phyloP scores from a whole-genome alignment of 2,888 invertebrate genomes.

The Noctua pronuba region DNA sequence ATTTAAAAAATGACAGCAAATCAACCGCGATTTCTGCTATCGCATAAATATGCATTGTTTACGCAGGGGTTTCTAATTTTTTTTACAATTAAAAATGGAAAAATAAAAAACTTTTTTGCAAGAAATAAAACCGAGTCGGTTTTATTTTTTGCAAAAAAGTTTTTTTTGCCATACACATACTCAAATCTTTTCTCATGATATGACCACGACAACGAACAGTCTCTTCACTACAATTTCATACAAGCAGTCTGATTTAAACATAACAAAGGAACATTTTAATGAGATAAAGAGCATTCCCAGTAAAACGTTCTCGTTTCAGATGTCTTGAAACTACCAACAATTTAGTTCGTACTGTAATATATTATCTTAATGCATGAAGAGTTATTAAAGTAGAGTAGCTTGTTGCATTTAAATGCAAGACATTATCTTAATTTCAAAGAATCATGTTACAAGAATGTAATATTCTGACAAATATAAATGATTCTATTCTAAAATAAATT shows the following conservation, averaged over 20 bases:
- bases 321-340: slow-evolving; percentile 8
- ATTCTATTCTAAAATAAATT: too few relatives aligned
- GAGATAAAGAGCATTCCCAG: neutral
- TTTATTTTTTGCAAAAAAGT: too few relatives aligned
- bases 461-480: too few relatives aligned
- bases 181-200: neutral
- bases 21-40: too few relatives aligned
- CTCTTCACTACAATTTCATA: neutral
- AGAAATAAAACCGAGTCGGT: too few relatives aligned
- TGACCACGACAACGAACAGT: neutral
- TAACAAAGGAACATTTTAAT: slow-evolving; percentile 26
- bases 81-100: too few relatives aligned
- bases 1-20: too few relatives aligned
- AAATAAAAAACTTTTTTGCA: too few relatives aligned
- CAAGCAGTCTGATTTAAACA: neutral
- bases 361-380: neutral
- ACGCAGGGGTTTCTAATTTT: too few relatives aligned
- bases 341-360: slow-evolving; percentile 15
- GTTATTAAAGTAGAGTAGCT: neutral
- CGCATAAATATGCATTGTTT: too few relatives aligned
- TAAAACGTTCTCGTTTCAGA: neutral
- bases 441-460: neutral
- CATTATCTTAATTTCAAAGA: neutral
- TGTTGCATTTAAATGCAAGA: neutral
- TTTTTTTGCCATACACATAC: neutral